phyloP scores from a whole-genome alignment of 37 sponge, comb jelly and placozoan species.

The Diacarnus erythraeanus region DNA sequence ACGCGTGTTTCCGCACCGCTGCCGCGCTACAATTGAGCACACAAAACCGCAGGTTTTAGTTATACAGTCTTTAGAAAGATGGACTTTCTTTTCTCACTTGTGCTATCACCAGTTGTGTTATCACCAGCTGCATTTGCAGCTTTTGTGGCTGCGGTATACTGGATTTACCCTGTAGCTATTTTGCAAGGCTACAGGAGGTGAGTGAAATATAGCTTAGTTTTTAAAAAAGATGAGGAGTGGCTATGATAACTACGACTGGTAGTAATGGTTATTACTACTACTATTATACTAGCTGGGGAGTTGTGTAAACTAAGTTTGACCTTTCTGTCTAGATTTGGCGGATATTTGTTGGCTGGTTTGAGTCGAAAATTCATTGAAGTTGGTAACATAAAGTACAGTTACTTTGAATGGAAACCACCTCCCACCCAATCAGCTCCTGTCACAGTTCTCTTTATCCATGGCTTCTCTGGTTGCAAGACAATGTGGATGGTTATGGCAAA shows the following conservation, averaged over 20 bases:
- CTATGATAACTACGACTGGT: background rate
- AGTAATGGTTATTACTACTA: too few relatives aligned
- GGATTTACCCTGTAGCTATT: constrained; percentile 20
- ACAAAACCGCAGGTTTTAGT: too few relatives aligned
- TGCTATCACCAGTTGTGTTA: constrained; percentile 32
- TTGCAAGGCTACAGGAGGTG: constrained; percentile 48
- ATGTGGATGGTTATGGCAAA: constrained; percentile 44
- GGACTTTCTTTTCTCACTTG: constrained; percentile 31
- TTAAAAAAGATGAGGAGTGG: background rate
- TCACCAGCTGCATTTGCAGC: constrained; percentile 41
- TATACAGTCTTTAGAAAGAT: too few relatives aligned
- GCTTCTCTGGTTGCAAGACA: constrained; percentile 53
- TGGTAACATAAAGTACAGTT: constrained; percentile 29
- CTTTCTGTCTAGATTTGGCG: constrained; percentile 66
- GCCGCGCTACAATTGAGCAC: too few relatives aligned
- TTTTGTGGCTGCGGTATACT: constrained; percentile 35
- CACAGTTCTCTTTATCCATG: constrained; percentile 70
- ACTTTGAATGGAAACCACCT: constrained; percentile 40
- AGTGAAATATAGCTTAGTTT: background rate
- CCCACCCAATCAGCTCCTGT: background rate
- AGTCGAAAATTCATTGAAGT: constrained; percentile 28
- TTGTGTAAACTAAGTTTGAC: too few relatives aligned
- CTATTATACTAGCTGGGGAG: too few relatives aligned
- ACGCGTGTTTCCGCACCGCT: too few relatives aligned
- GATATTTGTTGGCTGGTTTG: constrained; percentile 54